Base-by-base conservation (phyloP, 1,140 invertebrate species). In the Micrasema minimum region DNA sequence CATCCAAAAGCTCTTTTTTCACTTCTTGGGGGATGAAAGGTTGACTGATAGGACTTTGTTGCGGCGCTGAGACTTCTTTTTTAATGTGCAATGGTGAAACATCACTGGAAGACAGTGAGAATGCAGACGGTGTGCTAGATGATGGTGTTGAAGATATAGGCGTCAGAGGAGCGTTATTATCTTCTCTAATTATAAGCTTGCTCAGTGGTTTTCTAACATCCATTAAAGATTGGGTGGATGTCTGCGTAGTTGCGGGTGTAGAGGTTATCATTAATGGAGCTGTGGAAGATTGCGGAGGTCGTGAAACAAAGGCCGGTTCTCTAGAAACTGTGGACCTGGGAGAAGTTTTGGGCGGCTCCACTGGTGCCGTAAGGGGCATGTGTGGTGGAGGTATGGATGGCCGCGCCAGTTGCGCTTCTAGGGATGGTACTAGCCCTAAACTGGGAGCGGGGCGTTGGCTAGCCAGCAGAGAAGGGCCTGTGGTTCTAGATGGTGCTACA, bases 391-490 rank as follows among this genome's bases (percentile, higher is more conserved):
- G 88, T 71, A 88, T 88, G 0, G 91, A 87, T 0, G 91, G 91
- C 51, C 90, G 84, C 0, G 90, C 91, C 68, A 92, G 77, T 76
- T 93, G 91, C 0, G 88, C 90, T 79, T 92, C 91, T 65, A 93
- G 77, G 1, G 90, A 92, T 20, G 89, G 88, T 20, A 91, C 90
- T n/a, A 87, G 77, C 0, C 90, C 89, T 61, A 91, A 80, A 76
- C 85, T 88, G 0, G 89, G 87, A 0, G 89, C 86, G 35, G 82
- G 81, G 55, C 87, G 81, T 79, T 85, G 85, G n/a, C 74, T 78
- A 2, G 77, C 76, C 26, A 77, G 81, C 76, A 80, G 85, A 77
- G 81, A 84, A 76, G 76, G 83, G 77, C n/a, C 65, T 20, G 72
- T 81, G 77, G 76, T 83, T 51, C 77, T 79, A 74, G 76, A 82